A percentile compares a stretch with the other conserved stretches of the same genome.
These are phyloP conservation scores for Allophyes oxyacanthae DNA, from an alignment of 2,888 invertebrate genomes.

Conservation along the genomic window DNA sequence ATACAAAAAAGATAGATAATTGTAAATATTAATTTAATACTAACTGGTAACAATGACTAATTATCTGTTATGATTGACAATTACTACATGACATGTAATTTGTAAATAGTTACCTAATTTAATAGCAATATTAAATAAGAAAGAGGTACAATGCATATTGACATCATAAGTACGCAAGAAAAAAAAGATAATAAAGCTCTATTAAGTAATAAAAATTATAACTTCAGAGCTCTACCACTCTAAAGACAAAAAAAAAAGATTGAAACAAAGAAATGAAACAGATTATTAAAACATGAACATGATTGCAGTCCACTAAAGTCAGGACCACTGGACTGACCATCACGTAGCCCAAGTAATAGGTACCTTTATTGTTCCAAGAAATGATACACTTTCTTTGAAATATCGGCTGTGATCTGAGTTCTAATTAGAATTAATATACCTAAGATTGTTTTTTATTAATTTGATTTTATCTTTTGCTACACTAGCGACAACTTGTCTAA, in stretches of 20 bases:
- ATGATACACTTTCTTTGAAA: constrained; percentile 33
- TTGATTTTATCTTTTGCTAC: not conserved
- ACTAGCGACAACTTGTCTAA: constrained; percentile 9
- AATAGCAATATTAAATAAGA: too few relatives aligned
- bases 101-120: too few relatives aligned
- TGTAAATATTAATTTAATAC: too few relatives aligned
- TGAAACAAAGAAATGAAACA: constrained; percentile 16
- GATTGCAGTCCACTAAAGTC: constrained; percentile 37
- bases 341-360: constrained; percentile 60
- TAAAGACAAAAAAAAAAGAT: constrained; percentile 13
- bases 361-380: constrained; percentile 41
- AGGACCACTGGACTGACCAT: constrained; percentile 51
- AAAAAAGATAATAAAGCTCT: not conserved
- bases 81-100: too few relatives aligned
- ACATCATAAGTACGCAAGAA: not conserved
- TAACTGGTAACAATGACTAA: too few relatives aligned
- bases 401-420: not conserved
- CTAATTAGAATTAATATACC: constrained; percentile 7
- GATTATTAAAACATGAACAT: constrained; percentile 40
- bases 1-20: too few relatives aligned
- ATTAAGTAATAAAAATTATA: constrained; percentile 3
- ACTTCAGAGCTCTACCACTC: constrained; percentile 2
- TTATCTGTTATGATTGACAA: too few relatives aligned
- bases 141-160: not conserved
- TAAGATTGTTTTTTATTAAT: constrained; percentile 3